Evolutionary conservation across 2,797 vertebrate species (phyloP), one percentile per base, ranked within the genome.

Genomic region (Antrozous pallidus): DNA sequence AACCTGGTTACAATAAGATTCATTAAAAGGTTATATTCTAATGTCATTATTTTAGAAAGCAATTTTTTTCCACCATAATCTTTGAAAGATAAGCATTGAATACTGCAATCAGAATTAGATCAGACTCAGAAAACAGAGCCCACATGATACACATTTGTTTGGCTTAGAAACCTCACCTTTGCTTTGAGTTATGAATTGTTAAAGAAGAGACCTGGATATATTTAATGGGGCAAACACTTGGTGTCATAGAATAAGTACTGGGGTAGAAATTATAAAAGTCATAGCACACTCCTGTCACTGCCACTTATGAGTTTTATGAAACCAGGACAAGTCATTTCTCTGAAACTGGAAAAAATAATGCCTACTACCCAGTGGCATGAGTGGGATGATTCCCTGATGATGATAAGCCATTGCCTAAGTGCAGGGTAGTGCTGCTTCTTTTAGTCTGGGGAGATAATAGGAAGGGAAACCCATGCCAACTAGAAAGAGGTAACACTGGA

Each of bases 1-100:
- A 33, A 12, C 49, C 45, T 49, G n/a, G 31, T 5, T 71, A 67
- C 42, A 58, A 42, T 79, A 61, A 78, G 6, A 42, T 28, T 81
- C 38, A 26, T 31, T 58, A 36, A 26, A 38, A 96, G 9, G n/a
- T 4, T 54, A 3, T 42, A 81, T 26, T 22, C 36, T 86, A n/a
- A 12, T 10, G 42, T 31, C 56, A 33, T 31, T 28, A 73, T 74
- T 88, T 93, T 65, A 84, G 38, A 88, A 96, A 88, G 54, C 61
- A 81, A 24, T 2, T 88, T 92, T 95, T 92, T 95, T 65, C 87
- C 13, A 36, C 71, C 14, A n/a, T 51, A 40, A 38, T 77, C 22
- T 86, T 42, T 71, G 11, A 93, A 82, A 74, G 18, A 33, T n/a
- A 56, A 51, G 45, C 36, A 65, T 2, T 92, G 79, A 92, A 65